Conservation (phyloP, 1,140 invertebrate species). For the Manduca sexta region DNA sequence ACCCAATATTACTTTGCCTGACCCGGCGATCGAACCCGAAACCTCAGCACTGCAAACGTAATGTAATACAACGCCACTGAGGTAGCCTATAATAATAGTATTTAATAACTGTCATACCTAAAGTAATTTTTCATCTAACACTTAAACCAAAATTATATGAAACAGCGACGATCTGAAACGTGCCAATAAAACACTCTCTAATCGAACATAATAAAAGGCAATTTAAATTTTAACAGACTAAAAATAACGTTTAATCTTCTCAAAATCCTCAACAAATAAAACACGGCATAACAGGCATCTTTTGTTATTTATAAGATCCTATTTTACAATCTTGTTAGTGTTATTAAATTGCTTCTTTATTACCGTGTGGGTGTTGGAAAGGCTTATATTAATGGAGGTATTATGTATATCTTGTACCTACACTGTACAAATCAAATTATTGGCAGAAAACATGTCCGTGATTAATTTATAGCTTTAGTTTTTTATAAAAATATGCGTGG, state of each 20-base stretch:
- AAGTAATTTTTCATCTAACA: no score
- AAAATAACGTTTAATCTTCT: no score
- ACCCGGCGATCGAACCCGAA: no score
- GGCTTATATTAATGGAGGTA: constrained; percentile 1
- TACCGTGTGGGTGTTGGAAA: constrained; percentile 14
- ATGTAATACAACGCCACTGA: no score
- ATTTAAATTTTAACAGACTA: background rate
- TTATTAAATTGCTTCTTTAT: constrained; percentile 24
- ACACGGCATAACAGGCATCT: constrained; percentile 7
- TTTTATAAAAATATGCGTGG: no score
- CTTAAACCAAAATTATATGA: no score
- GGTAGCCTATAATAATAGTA: no score
- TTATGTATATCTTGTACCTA: background rate
- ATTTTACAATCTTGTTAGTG: constrained; percentile 19
- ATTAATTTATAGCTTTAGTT: no score
- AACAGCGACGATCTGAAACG: no score
- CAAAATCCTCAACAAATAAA: background rate
- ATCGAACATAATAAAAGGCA: background rate
- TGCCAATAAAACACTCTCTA: background rate
- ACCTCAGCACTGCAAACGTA: no score
- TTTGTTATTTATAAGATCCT: constrained; percentile 12
- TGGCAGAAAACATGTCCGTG: constrained; percentile 3
- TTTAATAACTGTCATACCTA: no score
- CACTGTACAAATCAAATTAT: background rate
- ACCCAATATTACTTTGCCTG: no score